Percentiles rank a stretch among this genome's conserved stretches.
phyloP scores from a whole-genome alignment of 2,888 invertebrate species.

The Ophion costatus region DNA sequence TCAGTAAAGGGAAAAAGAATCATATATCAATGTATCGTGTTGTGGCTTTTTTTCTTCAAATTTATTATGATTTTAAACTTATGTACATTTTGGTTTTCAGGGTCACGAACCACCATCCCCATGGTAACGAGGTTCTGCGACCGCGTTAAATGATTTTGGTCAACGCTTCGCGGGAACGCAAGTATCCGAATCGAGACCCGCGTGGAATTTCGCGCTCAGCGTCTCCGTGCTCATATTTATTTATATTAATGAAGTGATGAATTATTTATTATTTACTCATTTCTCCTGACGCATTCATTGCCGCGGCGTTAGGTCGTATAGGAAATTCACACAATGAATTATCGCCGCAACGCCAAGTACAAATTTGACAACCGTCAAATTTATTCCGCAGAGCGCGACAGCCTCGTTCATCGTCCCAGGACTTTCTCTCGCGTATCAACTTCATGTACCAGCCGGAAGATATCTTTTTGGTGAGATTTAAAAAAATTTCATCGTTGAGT shows the following conservation, averaged over 20 bases:
- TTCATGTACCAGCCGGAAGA: not conserved
- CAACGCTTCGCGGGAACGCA: too few species aligned
- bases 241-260: too few species aligned
- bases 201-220: too few species aligned
- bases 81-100: not conserved
- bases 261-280: too few species aligned
- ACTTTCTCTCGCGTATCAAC: not conserved
- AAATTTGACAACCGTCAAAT: not conserved
- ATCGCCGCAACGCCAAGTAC: not conserved
- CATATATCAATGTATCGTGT: constrained; percentile 6
- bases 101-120: not conserved
- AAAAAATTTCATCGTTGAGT: not conserved
- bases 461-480: not conserved
- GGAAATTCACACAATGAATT: not conserved
- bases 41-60: not conserved
- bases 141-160: not conserved
- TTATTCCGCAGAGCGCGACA: not conserved
- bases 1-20: not conserved
- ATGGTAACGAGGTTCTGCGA: not conserved
- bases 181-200: too few species aligned
- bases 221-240: too few species aligned
- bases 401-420: not conserved
- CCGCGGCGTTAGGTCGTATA: too few species aligned
- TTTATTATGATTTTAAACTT: not conserved
- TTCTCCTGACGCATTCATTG: too few species aligned